Conservation (phyloP, 2,797 vertebrate species). For the Channallabes apus region DNA sequence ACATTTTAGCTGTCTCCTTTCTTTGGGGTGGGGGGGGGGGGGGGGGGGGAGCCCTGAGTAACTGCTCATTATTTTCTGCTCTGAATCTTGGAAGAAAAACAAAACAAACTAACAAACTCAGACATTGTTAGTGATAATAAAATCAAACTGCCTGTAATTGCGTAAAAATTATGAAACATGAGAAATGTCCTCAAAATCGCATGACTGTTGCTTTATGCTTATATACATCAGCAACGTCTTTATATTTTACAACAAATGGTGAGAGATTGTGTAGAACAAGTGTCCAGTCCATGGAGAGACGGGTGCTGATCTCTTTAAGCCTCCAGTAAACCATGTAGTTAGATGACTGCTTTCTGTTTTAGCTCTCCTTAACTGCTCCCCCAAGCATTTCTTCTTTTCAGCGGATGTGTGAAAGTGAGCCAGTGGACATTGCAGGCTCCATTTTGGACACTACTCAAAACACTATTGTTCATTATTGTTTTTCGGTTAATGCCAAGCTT, state of each 20-base stretch:
- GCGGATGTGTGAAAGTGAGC: slow-evolving; percentile 27
- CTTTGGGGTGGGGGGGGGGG: neutral
- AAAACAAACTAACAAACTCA: neutral
- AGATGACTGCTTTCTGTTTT: slow-evolving; percentile 11
- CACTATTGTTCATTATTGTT: slow-evolving; percentile 29
- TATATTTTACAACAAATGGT: neutral
- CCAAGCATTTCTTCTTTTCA: slow-evolving; percentile 5
- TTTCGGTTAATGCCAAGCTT: slow-evolving; percentile 13
- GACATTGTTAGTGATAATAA: neutral
- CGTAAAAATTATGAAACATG: neutral
- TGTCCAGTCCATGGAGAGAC: slow-evolving; percentile 10
- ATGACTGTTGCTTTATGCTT: neutral
- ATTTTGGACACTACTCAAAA: slow-evolving; percentile 22
- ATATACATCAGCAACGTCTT: neutral
- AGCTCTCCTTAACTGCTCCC: neutral
- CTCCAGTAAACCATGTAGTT: slow-evolving; percentile 23
- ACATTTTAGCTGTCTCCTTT: neutral
- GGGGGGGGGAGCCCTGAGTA: neutral
- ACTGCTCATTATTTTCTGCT: neutral
- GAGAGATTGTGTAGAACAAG: neutral
- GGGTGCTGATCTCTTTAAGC: slow-evolving; percentile 34
- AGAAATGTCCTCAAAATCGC: neutral
- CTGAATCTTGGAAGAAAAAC: neutral
- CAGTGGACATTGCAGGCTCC: neutral
- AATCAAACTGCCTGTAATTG: neutral